phyloP scores from a whole-genome alignment of 2,797 vertebrate genomes.

The Centroberyx gerrardi region DNA sequence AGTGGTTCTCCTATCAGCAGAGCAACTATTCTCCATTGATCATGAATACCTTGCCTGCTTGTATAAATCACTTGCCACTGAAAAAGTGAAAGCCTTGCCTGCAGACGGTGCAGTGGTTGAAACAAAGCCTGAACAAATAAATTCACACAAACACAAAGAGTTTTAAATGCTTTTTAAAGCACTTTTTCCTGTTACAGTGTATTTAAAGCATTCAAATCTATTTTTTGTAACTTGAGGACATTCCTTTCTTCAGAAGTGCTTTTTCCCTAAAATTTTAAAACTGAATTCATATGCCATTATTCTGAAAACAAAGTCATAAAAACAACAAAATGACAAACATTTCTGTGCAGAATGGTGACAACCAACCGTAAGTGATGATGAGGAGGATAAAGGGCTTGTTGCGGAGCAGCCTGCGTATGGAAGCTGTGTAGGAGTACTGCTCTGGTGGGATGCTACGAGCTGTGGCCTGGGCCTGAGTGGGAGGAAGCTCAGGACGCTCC shows the following conservation, averaged over 20 bases:
- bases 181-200: not conserved
- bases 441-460: conserved; percentile 81
- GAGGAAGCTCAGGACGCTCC: conserved; percentile 91
- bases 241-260: not conserved
- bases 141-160: not conserved
- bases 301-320: not conserved
- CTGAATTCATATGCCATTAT: not conserved
- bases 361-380: conserved; percentile 91
- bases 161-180: not conserved
- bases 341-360: not conserved
- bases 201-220: not conserved
- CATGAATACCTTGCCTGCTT: no score
- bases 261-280: not conserved
- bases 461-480: conserved; percentile 91
- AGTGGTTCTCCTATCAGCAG: not conserved
- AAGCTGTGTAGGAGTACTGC: conserved; percentile 90
- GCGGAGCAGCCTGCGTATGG: conserved; percentile 88
- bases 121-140: not conserved
- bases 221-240: no score
- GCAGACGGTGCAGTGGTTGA: not conserved
- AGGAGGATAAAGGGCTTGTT: conserved; percentile 94
- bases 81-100: not conserved
- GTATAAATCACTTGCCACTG: no score
- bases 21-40: not conserved
- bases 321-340: not conserved